phyloP scores from a whole-genome alignment of 2,797 vertebrate species.

The Onychomys leucogaster region DNA sequence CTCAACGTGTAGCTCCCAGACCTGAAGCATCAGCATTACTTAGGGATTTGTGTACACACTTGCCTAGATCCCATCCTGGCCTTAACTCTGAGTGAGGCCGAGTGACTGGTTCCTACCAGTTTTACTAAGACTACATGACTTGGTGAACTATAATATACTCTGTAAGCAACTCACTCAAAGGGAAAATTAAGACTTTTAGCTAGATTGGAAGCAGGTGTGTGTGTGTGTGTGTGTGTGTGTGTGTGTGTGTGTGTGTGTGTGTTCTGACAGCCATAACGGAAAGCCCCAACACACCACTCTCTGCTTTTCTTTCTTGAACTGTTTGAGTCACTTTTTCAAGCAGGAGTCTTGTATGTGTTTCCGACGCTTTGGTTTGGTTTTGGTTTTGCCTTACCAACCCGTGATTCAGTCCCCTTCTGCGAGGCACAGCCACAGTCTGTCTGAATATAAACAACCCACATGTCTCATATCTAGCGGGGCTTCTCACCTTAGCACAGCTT shows the following conservation, averaged over 20 bases:
- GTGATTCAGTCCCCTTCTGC: neutral
- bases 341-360: neutral
- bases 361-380: neutral
- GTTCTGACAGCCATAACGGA: neutral
- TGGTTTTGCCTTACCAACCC: neutral
- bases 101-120: neutral
- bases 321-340: neutral
- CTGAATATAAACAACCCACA: neutral
- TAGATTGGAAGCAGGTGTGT: neutral
- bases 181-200: conserved; percentile 20
- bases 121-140: neutral
- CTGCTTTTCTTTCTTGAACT: neutral
- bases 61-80: neutral
- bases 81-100: neutral
- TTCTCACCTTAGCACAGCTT: neutral
- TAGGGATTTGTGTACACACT: neutral
- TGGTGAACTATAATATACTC: neutral
- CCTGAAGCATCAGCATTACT: neutral
- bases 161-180: neutral
- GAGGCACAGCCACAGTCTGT: neutral
- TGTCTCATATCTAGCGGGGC: neutral
- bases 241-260: neutral
- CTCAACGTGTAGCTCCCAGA: neutral
- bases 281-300: neutral
- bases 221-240: neutral